Evolutionary conservation across 2,113 vertebrate genomes (phyloP).

Genomic region (Nipponia nippon): DNA sequence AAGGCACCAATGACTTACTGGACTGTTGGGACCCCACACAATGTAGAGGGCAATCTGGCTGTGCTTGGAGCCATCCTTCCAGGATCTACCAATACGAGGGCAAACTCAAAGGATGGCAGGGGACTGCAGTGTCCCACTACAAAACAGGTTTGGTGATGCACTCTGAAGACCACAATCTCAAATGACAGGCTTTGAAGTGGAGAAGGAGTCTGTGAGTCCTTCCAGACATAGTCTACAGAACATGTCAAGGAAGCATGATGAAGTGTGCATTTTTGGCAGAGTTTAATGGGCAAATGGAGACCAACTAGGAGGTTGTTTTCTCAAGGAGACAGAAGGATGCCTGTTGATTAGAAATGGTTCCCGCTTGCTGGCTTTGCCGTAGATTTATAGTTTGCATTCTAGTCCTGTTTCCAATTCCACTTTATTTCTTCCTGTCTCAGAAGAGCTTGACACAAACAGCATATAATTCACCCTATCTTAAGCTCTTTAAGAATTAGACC

Average conservation of each 20-base stretch:
- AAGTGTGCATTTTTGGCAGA: neutral
- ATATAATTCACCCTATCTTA: neutral
- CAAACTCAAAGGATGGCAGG: neutral
- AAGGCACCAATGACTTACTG: accelerated
- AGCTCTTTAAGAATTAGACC: neutral
- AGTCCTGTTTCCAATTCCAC: neutral
- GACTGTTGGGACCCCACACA: neutral
- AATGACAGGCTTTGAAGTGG: neutral
- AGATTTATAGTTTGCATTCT: neutral
- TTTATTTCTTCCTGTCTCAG: neutral
- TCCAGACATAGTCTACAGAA: neutral
- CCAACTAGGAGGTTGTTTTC: neutral
- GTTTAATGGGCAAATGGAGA: neutral
- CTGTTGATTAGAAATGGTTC: neutral
- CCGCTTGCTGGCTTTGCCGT: neutral
- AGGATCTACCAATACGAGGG: accelerated
- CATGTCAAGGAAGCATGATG: neutral
- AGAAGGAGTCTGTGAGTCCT: neutral
- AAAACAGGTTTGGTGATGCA: neutral
- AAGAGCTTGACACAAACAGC: neutral
- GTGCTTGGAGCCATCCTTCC: neutral
- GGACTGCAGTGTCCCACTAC: neutral
- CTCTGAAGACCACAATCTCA: neutral
- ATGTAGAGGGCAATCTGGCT: neutral
- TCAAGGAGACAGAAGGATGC: neutral